Evolutionary conservation across 2,797 vertebrate species (phyloP), one percentile per base, ranked within the genome.

Genomic region (Salmo trutta): DNA sequence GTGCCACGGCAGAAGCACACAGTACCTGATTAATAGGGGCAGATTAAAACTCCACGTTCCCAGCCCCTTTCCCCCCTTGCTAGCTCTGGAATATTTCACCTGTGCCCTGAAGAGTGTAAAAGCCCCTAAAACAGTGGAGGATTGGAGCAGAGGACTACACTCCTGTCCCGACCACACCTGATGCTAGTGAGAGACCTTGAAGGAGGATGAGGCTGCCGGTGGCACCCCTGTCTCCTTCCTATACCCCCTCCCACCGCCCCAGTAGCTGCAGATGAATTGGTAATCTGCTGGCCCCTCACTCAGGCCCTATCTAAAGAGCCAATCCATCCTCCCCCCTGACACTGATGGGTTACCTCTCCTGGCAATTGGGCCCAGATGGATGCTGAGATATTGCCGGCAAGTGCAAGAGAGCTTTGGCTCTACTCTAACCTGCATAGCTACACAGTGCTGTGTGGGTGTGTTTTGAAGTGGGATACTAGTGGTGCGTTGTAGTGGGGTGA

Each of bases 1-100:
- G 79, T 82, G 71, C 54, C 71, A 36, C 33, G 12, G 79, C 77
- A 74, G 2, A 65, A 75, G 70, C 78, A 52, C 79, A 29, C 71
- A 15, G 76, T 1, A 53, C 59, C 79, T 85, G 84, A 88, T 88
- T 85, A 84, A 86, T 83, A 73, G 75, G 73, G 71, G 65, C 68
- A 66, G 62, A 77, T 80, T 77, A 62, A 78, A 77, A 77, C 54
- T 71, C 68, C 31, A 66, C 54, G 17, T 69, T 65, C 65, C 56
- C 64, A 17, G 24, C 73, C 52, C 47, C 62, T 64, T 33, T 27
- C 2, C 8, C 41, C 67, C 67, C 47, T 52, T 1, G 7, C 56
- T 56, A 52, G 69, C 21, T 41, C 78, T 71, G 56, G 16, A 77
- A 76, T 68, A 71, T 51, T 78, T 77, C 41, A 56, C 62, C 69